Percentiles rank a stretch among this genome's conserved stretches.
Conservation (phyloP, 2,888 invertebrate species). For the Pristionchus exspectatus region DNA sequence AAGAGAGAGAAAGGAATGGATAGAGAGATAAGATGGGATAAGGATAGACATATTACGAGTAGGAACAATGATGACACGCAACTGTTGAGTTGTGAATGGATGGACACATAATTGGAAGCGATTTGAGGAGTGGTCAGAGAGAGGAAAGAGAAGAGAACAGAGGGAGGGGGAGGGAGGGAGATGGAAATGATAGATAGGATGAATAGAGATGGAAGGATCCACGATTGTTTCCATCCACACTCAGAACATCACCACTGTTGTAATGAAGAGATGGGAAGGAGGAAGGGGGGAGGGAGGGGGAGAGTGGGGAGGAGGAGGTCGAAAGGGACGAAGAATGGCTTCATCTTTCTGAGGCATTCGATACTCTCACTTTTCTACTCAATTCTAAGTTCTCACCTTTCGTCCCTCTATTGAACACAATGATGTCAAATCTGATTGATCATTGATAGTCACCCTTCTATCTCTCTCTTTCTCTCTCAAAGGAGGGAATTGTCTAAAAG, state of each 20-base stretch:
- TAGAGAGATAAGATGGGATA: neutral
- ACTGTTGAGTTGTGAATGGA: conserved; percentile 23
- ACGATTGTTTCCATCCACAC: conserved; percentile 25
- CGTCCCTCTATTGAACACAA: neutral
- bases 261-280: neutral
- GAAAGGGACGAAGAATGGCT: conserved; percentile 6
- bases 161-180: neutral
- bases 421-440: neutral
- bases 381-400: neutral
- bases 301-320: neutral
- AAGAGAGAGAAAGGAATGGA: neutral
- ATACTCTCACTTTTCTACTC: conserved; percentile 19
- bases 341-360: conserved; percentile 28
- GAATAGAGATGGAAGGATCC: neutral
- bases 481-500: no score
- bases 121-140: conserved; percentile 16
- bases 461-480: neutral
- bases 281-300: neutral
- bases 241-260: conserved; percentile 31
- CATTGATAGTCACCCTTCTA: neutral
- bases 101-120: conserved; percentile 19
- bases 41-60: neutral
- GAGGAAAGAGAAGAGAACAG: neutral
- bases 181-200: conserved; percentile 39
- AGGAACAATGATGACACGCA: conserved; percentile 26